These are phyloP conservation scores for Psittacus erithacus DNA, from an alignment of 2,113 vertebrate genomes.

Conservation along the genomic window DNA sequence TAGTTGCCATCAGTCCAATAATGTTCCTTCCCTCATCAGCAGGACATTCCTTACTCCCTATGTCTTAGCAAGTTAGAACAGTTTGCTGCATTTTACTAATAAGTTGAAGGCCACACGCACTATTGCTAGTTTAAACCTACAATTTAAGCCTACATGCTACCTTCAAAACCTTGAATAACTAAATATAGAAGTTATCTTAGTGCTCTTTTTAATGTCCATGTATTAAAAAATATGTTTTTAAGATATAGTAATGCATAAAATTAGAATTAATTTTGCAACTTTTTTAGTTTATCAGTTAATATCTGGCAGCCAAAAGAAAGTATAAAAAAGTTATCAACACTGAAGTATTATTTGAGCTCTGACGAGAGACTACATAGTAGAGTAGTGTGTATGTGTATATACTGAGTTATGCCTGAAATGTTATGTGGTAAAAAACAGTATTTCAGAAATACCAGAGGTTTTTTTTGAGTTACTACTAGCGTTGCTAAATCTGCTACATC, in stretches of 20 bases:
- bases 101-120: neutral
- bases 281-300: neutral
- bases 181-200: neutral
- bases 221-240: neutral
- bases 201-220: neutral
- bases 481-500: neutral
- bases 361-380: neutral
- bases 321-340: neutral
- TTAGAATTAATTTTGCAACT: neutral
- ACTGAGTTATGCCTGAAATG: neutral
- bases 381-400: neutral
- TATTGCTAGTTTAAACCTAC: neutral
- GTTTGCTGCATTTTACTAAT: neutral
- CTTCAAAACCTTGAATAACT: neutral
- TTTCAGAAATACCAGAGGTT: accelerated
- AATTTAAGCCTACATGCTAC: neutral
- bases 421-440: neutral
- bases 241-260: neutral
- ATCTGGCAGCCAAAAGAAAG: neutral
- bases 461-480: neutral
- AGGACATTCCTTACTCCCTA: neutral
- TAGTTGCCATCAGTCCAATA: neutral
- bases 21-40: neutral
- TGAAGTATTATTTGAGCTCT: neutral
- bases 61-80: neutral